A percentile compares a stretch with the other conserved stretches of the same genome.
Evolutionary conservation across 2,797 vertebrate species (phyloP).

Genomic region (Pipistrellus nathusii): DNA sequence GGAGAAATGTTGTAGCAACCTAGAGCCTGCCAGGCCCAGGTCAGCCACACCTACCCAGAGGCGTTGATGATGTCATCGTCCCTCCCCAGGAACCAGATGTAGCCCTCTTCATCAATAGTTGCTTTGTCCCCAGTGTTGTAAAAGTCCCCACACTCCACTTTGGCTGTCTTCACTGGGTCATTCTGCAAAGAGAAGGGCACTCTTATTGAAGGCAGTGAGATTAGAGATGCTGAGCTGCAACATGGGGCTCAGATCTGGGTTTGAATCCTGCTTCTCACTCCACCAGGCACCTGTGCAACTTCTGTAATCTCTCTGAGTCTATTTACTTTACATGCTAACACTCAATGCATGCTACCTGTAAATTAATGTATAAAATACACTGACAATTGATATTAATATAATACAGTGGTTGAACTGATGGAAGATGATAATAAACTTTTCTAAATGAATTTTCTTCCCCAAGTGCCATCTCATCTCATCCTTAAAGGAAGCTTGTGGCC

Average conservation of each 20-base stretch:
- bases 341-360: too few species aligned
- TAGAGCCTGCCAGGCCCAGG: neutral
- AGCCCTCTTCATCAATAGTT: conserved; percentile 89
- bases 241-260: neutral
- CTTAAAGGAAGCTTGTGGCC: neutral
- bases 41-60: conserved; percentile 88
- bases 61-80: conserved; percentile 91
- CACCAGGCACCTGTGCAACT: neutral
- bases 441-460: neutral
- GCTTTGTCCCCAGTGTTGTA: conserved; percentile 91
- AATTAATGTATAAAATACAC: neutral
- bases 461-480: neutral
- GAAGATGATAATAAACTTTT: neutral
- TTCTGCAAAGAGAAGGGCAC: conserved; percentile 80
- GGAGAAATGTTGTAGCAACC: neutral
- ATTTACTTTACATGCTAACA: neutral
- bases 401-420: neutral
- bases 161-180: conserved; percentile 87
- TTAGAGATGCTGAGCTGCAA: neutral
- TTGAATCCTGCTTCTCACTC: neutral
- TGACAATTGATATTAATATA: neutral
- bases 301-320: neutral
- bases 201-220: neutral
- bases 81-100: conserved; percentile 90
- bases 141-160: conserved; percentile 88